phyloP scores from a whole-genome alignment of 2,797 vertebrate species.

The Hipposideros larvatus region DNA sequence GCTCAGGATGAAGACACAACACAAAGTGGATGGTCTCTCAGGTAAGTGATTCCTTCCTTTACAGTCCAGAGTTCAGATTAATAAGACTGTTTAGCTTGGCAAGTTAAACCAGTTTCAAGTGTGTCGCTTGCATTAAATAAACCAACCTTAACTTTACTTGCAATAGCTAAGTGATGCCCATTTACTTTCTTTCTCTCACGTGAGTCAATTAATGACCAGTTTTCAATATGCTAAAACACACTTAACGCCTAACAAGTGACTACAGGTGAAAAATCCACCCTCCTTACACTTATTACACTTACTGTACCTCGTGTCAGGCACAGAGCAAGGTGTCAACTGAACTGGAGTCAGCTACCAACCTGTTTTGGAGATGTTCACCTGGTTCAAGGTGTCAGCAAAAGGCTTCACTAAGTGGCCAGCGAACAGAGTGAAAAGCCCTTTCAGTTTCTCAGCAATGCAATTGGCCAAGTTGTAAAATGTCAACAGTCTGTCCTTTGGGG shows the following conservation, averaged over 20 bases:
- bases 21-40: not conserved
- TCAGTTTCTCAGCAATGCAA: conserved; percentile 93
- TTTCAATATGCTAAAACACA: not conserved
- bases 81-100: not conserved
- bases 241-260: not conserved
- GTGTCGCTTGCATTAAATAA: not conserved
- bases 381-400: conserved; percentile 92
- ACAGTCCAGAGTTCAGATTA: not conserved
- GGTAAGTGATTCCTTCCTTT: not conserved
- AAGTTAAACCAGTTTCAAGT: not conserved
- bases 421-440: conserved; percentile 96
- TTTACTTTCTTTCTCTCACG: not conserved
- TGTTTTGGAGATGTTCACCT: conserved; percentile 90
- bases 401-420: conserved; percentile 96
- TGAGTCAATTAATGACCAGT: not conserved
- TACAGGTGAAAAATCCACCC: not conserved
- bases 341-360: conserved; percentile 85
- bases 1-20: not conserved
- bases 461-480: conserved; percentile 94
- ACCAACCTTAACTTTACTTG: not conserved
- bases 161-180: not conserved
- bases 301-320: not conserved
- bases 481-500: conserved; percentile 91
- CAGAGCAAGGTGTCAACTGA: not conserved
- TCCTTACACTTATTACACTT: not conserved